Evolutionary conservation across 2,888 invertebrate species (phyloP).

Genomic region (Lithophane socia): DNA sequence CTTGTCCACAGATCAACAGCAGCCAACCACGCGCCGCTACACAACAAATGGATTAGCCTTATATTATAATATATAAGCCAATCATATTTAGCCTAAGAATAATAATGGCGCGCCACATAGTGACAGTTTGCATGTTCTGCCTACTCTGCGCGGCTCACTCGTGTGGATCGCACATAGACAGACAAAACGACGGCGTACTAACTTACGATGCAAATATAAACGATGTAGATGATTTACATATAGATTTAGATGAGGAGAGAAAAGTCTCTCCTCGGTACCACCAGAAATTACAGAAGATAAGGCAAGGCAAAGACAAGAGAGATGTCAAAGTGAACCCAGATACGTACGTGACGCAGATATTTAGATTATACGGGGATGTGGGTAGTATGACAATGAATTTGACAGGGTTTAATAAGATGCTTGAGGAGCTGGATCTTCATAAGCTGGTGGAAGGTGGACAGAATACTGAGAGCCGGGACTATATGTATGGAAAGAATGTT

Average conservation of each 20-base stretch:
- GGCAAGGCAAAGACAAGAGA: slow-evolving; percentile 74
- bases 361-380: slow-evolving; percentile 92
- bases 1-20: slow-evolving; percentile 74
- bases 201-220: slow-evolving; percentile 73
- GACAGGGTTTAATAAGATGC: slow-evolving; percentile 93
- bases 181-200: slow-evolving; percentile 73
- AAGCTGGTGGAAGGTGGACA: slow-evolving; percentile 87
- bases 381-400: slow-evolving; percentile 91
- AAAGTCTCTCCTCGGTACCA: slow-evolving; percentile 72
- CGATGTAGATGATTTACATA: slow-evolving; percentile 69
- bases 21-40: slow-evolving; percentile 41
- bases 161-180: slow-evolving; percentile 93
- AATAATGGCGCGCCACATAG: slow-evolving; percentile 90
- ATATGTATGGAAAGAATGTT: slow-evolving; percentile 74
- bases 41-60: slow-evolving; percentile 68
- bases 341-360: slow-evolving; percentile 92
- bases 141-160: slow-evolving; percentile 95
- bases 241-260: slow-evolving; percentile 75
- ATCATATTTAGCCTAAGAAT: slow-evolving; percentile 70
- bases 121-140: slow-evolving; percentile 96
- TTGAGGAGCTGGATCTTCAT: slow-evolving; percentile 90
- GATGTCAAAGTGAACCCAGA: slow-evolving; percentile 86
- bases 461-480: slow-evolving; percentile 73
- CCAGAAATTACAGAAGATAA: slow-evolving; percentile 78
- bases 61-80: slow-evolving; percentile 66